Evolutionary conservation across 2,797 vertebrate species (phyloP).

Genomic region (Acrossocheilus wenchowensis): DNA sequence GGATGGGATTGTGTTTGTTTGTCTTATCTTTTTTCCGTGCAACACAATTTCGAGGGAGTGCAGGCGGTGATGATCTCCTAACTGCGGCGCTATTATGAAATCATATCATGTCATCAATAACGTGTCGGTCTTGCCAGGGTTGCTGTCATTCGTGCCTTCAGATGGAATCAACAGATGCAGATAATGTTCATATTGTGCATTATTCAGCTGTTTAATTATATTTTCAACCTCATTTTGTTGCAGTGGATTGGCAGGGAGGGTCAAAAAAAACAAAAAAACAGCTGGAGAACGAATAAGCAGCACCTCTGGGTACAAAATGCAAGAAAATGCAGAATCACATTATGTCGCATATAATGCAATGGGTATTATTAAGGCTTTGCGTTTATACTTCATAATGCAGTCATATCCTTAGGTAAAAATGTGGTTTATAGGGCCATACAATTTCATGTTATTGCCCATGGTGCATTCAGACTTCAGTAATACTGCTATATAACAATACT

Average conservation of each 20-base stretch:
- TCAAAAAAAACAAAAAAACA: slow-evolving; percentile 6
- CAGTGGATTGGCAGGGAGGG: neutral
- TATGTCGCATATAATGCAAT: neutral
- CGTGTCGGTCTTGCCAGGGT: neutral
- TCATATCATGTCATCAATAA: slow-evolving; percentile 49
- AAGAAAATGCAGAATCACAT: neutral
- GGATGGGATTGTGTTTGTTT: slow-evolving; percentile 30
- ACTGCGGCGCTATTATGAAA: slow-evolving; percentile 32
- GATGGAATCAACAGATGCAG: slow-evolving; percentile 34
- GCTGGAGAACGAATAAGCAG: neutral
- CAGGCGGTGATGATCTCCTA: slow-evolving; percentile 37
- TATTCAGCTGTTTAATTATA: slow-evolving; percentile 31
- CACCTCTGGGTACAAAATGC: slow-evolving; percentile 2
- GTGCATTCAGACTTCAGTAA: neutral
- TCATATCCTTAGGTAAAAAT: slow-evolving; percentile 8
- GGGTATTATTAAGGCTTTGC: slow-evolving; percentile 3
- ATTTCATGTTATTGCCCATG: neutral
- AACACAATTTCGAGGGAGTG: slow-evolving; percentile 13
- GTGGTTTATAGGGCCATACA: slow-evolving; percentile 1
- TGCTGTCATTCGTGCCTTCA: slow-evolving; percentile 24
- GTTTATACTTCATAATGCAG: neutral
- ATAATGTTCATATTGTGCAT: slow-evolving; percentile 24
- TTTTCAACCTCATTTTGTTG: slow-evolving; percentile 20
- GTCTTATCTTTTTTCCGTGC: slow-evolving; percentile 14
- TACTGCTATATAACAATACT: neutral